Evolutionary conservation across 2,888 invertebrate species (phyloP).

Genomic region (Fragum sueziense): DNA sequence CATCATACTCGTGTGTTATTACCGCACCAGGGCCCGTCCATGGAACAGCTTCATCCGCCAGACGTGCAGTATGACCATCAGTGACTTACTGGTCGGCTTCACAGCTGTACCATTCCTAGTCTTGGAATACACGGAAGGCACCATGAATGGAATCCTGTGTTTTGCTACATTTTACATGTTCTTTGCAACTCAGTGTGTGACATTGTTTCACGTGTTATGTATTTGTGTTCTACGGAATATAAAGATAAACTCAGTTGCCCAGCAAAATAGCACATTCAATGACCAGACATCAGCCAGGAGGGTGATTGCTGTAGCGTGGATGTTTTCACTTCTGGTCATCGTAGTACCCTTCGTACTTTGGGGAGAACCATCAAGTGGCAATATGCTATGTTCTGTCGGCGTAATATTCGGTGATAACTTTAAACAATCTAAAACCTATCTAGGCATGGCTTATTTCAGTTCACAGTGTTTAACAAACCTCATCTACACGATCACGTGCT

Average conservation of each 20-base stretch:
- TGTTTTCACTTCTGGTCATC: neutral
- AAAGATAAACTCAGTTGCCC: neutral
- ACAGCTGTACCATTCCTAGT: neutral
- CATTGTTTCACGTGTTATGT: neutral
- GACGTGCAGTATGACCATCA: neutral
- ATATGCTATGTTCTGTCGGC: neutral
- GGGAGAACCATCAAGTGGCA: too few relatives aligned
- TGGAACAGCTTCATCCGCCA: neutral
- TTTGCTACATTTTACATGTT: neutral
- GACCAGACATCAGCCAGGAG: neutral
- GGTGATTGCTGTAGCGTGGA: neutral
- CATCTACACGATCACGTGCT: neutral
- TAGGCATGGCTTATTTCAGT: neutral
- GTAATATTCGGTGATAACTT: neutral
- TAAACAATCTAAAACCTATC: neutral
- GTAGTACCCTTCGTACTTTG: neutral
- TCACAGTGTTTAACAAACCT: neutral
- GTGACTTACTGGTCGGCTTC: neutral
- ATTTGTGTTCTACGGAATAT: neutral
- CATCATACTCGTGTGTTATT: conserved; percentile 1
- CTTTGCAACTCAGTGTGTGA: neutral
- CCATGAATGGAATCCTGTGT: neutral
- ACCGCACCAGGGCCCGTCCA: neutral
- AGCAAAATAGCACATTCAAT: neutral
- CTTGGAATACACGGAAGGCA: neutral